A percentile compares a stretch with the other conserved stretches of the same genome.
phyloP scores from a whole-genome alignment of 2,888 invertebrate genomes.

The Nebria salina region DNA sequence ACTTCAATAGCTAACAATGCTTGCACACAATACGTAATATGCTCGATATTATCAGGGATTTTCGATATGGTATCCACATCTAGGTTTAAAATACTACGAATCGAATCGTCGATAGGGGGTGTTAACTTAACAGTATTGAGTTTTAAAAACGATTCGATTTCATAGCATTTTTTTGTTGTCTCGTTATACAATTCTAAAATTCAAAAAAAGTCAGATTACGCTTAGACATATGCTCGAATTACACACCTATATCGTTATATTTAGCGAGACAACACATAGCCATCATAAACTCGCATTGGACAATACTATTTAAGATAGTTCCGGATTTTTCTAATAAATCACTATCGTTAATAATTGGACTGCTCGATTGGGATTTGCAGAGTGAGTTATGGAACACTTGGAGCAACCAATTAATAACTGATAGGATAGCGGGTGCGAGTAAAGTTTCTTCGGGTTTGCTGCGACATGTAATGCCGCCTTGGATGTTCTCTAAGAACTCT shows the following conservation, averaged over 20 bases:
- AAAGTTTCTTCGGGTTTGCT: conserved; percentile 90
- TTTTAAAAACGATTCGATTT: conserved; percentile 72
- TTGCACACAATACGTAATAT: conserved; percentile 79
- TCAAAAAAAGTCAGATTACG: conserved; percentile 6
- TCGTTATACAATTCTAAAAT: conserved; percentile 68
- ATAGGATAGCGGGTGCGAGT: conserved; percentile 83
- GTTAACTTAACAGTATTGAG: conserved; percentile 69
- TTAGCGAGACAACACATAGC: conserved; percentile 86
- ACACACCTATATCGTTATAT: conserved; percentile 79
- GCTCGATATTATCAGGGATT: conserved; percentile 68
- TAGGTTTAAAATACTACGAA: conserved; percentile 70
- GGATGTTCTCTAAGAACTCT: conserved; percentile 81
- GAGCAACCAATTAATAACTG: conserved; percentile 82
- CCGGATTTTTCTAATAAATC: conserved; percentile 75
- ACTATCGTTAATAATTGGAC: conserved; percentile 48
- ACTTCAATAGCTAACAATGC: conserved; percentile 87
- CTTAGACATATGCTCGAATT: conserved; percentile 54
- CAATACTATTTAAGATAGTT: conserved; percentile 72
- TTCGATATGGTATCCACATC: conserved; percentile 71
- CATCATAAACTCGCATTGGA: conserved; percentile 70
- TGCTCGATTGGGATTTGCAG: conserved; percentile 59
- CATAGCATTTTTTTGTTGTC: conserved; percentile 77
- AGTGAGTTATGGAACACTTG: conserved; percentile 72
- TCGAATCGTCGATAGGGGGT: conserved; percentile 68
- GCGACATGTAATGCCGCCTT: conserved; percentile 71